These are phyloP conservation scores for Sebastes kiyomatsui DNA, from an alignment of 2,797 vertebrate genomes.

Conservation along the genomic window DNA sequence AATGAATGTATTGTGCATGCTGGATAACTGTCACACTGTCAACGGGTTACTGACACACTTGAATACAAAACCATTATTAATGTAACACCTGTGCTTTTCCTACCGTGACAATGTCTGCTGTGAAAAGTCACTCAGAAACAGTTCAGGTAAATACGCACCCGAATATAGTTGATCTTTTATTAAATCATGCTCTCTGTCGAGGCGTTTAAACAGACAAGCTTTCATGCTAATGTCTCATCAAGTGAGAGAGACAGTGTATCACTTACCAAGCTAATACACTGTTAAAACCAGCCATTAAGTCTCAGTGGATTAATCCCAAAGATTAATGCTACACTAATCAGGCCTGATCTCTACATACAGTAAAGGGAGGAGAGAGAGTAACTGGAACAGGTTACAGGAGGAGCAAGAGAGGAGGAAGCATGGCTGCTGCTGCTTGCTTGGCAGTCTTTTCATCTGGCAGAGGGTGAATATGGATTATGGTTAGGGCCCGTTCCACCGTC, in stretches of 20 bases:
- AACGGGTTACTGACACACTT: not conserved
- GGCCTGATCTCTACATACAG: slow-evolving; percentile 29
- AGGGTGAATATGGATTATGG: slow-evolving; percentile 53
- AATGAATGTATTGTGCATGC: not conserved
- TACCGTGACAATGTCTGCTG: not conserved
- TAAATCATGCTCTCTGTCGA: not conserved
- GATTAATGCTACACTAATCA: slow-evolving; percentile 47
- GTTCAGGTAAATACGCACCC: not conserved
- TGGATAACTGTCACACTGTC: not conserved
- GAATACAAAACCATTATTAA: not conserved
- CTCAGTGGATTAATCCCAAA: slow-evolving; percentile 42
- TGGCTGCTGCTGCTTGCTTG: slow-evolving; percentile 43
- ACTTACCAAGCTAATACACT: slow-evolving; percentile 49
- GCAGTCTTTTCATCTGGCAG: slow-evolving; percentile 54
- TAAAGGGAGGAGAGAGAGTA: slow-evolving; percentile 8
- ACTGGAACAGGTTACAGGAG: not conserved
- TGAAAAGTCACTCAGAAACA: not conserved
- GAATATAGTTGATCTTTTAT: not conserved
- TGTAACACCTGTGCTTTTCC: not conserved
- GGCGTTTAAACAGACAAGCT: not conserved
- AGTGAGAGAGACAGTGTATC: not conserved
- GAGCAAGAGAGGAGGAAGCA: not conserved
- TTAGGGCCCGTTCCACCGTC: slow-evolving; percentile 29
- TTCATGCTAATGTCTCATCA: slow-evolving; percentile 17
- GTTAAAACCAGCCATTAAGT: slow-evolving; percentile 40